Base-by-base conservation (phyloP, 2,113 vertebrate species). In the Boleophthalmus pectinirostris region DNA sequence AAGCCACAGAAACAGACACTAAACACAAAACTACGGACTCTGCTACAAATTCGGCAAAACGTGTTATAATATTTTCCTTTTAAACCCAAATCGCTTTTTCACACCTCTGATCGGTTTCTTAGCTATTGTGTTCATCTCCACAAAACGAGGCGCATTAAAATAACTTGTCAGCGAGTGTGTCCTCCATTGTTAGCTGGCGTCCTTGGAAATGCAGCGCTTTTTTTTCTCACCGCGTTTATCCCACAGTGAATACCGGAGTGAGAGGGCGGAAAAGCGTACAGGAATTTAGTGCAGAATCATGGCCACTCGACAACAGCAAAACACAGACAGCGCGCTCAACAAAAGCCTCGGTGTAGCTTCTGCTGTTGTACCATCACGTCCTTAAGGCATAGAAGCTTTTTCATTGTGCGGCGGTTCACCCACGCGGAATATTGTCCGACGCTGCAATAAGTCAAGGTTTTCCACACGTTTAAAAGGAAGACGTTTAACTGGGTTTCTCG, bases 341-440 rank as follows among this genome's bases (percentile, higher is more conserved):
- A 64, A 64, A 12, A 43, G 33, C 61, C 33, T 38, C 33, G 8
- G 10, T 1, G 8, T 38, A n/a, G 61, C 61, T 43, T 38, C 38
- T 64, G 61, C 61, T 43, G 20, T 43, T 18, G 20, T 3, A 64
- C 61, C 61, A 43, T 35, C 12, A 21, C 20, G 12, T 64, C 29
- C 61, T 64, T n/a, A 64, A 64, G 61, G 61, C 61, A n/a, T 64
- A 38, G 61, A 64, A 33, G 33, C 61, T 12, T 18, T 64, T 29
- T 43, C 60, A 38, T 38, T 64, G 29, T 64, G 60, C 10, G 20
- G 33, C 25, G 5, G 10, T n/a, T 38, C 61, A 64, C 61, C 61
- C 61, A 64, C 61, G 61, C 33, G 33, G 0, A 64, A n/a, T 64
- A 12, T 20, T 43, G 18, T 38, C 11, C 60, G 29, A 1, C 12